Conservation (phyloP, 2,113 vertebrate species). For the Callipepla californica region DNA sequence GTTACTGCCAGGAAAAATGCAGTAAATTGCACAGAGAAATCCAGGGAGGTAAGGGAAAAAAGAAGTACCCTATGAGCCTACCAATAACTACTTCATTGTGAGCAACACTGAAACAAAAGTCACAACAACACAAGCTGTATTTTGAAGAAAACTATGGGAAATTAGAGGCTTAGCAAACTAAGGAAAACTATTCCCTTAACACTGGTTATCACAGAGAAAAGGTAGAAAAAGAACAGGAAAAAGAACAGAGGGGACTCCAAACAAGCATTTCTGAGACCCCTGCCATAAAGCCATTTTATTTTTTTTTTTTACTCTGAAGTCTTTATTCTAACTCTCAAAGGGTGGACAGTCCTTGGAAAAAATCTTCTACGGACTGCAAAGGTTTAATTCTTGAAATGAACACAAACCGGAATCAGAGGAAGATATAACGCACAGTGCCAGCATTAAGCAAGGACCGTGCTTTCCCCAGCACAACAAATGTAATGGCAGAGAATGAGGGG, state of each 20-base stretch:
- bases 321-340: neutral
- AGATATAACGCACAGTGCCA: neutral
- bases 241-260: neutral
- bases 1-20: neutral
- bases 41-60: neutral
- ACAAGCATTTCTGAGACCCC: neutral
- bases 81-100: neutral
- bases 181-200: neutral
- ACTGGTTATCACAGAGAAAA: neutral
- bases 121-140: fast-evolving
- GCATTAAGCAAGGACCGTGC: neutral
- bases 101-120: neutral
- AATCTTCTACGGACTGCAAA: neutral
- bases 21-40: neutral
- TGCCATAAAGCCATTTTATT: neutral
- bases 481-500: neutral
- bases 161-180: neutral
- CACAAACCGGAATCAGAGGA: neutral
- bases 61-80: neutral
- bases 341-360: neutral
- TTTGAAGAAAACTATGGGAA: neutral
- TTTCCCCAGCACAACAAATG: neutral
- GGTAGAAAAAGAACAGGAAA: neutral
- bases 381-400: neutral
- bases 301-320: neutral